A percentile compares a stretch with the other conserved stretches of the same genome.
phyloP scores from a whole-genome alignment of 2,797 vertebrate genomes.

The Myotis vivesi region DNA sequence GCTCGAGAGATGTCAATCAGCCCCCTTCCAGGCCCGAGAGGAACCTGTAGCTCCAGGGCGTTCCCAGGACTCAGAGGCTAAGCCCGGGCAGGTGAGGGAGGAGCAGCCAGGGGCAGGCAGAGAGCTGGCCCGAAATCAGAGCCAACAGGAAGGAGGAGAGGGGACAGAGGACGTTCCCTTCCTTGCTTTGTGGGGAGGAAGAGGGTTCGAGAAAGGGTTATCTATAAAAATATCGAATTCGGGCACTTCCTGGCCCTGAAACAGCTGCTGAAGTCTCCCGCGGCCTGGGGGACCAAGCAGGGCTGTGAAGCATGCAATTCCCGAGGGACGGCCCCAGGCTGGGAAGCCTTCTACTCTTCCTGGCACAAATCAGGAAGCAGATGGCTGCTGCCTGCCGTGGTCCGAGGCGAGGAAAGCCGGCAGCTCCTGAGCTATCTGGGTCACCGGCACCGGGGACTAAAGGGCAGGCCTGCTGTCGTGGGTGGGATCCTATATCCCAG shows the following conservation, averaged over 20 bases:
- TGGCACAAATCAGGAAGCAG: constrained; percentile 57
- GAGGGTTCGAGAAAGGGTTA: not conserved
- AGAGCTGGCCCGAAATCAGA: constrained; percentile 3
- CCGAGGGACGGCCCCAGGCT: not conserved
- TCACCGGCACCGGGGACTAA: not conserved
- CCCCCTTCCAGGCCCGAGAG: not conserved
- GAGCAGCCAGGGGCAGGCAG: not conserved
- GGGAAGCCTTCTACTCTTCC: not conserved
- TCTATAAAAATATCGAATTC: constrained; percentile 35
- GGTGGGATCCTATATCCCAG: constrained; percentile 48
- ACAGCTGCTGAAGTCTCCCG: not conserved
- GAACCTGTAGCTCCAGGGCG: not conserved
- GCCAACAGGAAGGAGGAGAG: not conserved
- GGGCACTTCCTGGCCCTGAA: constrained; percentile 6
- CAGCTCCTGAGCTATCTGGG: constrained; percentile 40
- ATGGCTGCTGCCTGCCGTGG: constrained; percentile 40
- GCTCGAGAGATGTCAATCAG: not conserved
- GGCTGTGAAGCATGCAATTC: not conserved
- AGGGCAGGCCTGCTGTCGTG: constrained; percentile 45
- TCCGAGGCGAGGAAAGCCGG: not conserved
- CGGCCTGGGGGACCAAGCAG: not conserved
- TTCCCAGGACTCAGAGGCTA: not conserved
- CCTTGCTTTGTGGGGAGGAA: not conserved
- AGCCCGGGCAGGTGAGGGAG: not conserved
- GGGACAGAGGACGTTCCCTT: not conserved